Base-by-base conservation (phyloP, 1,140 invertebrate species). In the Trichomalopsis sarcophagae region DNA sequence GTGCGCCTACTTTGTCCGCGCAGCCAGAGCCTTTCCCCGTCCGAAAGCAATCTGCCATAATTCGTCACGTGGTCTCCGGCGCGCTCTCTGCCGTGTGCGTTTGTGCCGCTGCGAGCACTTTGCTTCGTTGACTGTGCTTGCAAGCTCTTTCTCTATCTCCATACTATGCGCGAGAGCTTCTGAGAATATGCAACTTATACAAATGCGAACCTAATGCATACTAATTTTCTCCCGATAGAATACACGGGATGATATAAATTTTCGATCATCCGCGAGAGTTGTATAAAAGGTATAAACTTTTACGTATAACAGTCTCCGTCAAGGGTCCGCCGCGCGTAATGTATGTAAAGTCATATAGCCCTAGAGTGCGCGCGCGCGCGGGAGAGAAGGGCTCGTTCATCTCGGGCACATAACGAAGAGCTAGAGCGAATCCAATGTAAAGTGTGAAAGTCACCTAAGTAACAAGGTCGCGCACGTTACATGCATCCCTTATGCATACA, bases 21-120 rank as follows among this genome's bases (percentile, higher is more conserved):
- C 7, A 5, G 17, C 9, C 2, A 10, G 23, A 30, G 44, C 30
- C 73, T 82, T 73, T 78, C 36, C n/a, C 55, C 79, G 36, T 77
- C 30, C 50, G 44, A 81, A 81, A 85, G 84, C 84, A 85, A 85
- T 85, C 79, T 76, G 73, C 79, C 50, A 85, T 85, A 85, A 85
- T 85, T 73, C 84, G 79, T 85, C 84, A 85, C 73, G 79, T 81
- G 84, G 78, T 81, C 13, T 13, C 73, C 55, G 17, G 55, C 17
- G 68, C 7, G 68, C 27, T 33, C 17, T 11, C 40, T 9, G 40
- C 9, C 6, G 40, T 44, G 40, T 78, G 11, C 73, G 83, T 81
- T 84, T 84, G 66, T 84, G 17, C 80, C 47, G 5, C 30, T 27
- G 27, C 30, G 40, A 14, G 55, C 55, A 62, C 55, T 62, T 62